These are phyloP conservation scores for Strigamia crassipes DNA, from an alignment of 2,888 invertebrate species.

Conservation along the genomic window DNA sequence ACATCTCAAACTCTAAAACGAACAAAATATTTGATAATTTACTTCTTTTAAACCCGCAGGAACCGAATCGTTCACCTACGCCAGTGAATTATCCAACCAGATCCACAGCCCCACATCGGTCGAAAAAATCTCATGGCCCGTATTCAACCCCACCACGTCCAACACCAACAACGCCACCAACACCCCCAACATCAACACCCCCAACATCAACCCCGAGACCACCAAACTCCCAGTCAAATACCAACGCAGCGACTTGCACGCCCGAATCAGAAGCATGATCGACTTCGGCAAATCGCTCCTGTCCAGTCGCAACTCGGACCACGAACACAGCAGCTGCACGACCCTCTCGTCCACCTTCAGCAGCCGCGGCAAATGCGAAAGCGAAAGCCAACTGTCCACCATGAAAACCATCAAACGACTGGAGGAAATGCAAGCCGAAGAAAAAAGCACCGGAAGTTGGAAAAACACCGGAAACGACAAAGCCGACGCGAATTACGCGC, in stretches of 20 bases:
- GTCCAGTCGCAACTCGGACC: not conserved
- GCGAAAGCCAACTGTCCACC: not conserved
- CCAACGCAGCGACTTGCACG: not conserved
- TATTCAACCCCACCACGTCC: too few species aligned
- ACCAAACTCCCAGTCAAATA: not conserved
- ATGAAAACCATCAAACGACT: not conserved
- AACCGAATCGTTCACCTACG: not conserved
- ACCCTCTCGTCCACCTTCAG: not conserved
- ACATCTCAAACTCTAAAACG: too few species aligned
- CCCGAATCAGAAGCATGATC: not conserved
- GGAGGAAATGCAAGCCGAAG: not conserved
- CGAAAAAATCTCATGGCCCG: not conserved
- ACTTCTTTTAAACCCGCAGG: not conserved
- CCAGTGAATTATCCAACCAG: not conserved
- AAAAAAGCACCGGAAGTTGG: not conserved
- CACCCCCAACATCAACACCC: too few species aligned
- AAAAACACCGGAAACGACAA: too few species aligned
- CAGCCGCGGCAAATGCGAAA: not conserved
- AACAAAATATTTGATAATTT: too few species aligned
- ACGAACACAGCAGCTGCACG: not conserved
- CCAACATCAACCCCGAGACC: not conserved
- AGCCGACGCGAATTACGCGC: not conserved
- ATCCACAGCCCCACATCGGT: not conserved
- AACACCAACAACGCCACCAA: too few species aligned
- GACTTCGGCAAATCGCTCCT: not conserved